phyloP scores from a whole-genome alignment of 2,888 invertebrate genomes.

The Ceraclea dissimilis region DNA sequence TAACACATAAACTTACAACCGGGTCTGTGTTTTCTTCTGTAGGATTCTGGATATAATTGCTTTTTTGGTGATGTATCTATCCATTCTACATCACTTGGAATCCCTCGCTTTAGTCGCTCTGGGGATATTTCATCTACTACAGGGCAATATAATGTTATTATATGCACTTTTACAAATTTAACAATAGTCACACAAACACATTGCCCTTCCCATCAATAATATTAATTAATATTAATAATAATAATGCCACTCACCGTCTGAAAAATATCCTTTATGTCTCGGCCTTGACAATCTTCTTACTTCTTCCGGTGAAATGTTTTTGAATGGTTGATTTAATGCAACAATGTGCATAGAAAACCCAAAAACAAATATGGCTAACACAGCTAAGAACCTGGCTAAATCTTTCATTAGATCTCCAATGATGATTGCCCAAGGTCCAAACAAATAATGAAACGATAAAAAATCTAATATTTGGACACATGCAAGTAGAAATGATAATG shows the following conservation, averaged over 20 bases:
- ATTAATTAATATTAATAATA: background rate
- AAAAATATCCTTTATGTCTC: slow-evolving; percentile 51
- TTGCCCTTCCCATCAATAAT: background rate
- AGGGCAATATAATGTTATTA: slow-evolving; percentile 13
- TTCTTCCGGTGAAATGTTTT: slow-evolving; percentile 57
- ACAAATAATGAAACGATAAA: slow-evolving; percentile 96
- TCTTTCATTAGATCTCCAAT: slow-evolving; percentile 93
- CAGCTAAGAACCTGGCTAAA: slow-evolving; percentile 92
- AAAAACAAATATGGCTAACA: slow-evolving; percentile 94
- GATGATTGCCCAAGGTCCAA: slow-evolving; percentile 99
- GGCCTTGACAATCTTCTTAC: slow-evolving; percentile 51
- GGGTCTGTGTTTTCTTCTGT: slow-evolving; percentile 57
- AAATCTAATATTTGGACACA: slow-evolving; percentile 98
- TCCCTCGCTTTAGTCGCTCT: slow-evolving; percentile 41
- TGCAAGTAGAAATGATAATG: slow-evolving; percentile 87
- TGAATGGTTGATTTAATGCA: slow-evolving; percentile 90
- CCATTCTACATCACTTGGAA: slow-evolving; percentile 38
- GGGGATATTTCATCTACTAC: slow-evolving; percentile 29
- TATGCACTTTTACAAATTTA: slow-evolving; percentile 7
- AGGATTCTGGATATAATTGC: slow-evolving; percentile 40
- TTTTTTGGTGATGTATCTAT: slow-evolving; percentile 29
- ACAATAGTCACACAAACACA: slow-evolving; percentile 8
- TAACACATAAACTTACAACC: slow-evolving; percentile 51
- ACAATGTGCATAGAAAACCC: slow-evolving; percentile 98
- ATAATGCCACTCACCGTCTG: slow-evolving; percentile 58